These are phyloP conservation scores for Palaemon carinicauda DNA, from an alignment of 1,140 invertebrate genomes.

Conservation along the genomic window DNA sequence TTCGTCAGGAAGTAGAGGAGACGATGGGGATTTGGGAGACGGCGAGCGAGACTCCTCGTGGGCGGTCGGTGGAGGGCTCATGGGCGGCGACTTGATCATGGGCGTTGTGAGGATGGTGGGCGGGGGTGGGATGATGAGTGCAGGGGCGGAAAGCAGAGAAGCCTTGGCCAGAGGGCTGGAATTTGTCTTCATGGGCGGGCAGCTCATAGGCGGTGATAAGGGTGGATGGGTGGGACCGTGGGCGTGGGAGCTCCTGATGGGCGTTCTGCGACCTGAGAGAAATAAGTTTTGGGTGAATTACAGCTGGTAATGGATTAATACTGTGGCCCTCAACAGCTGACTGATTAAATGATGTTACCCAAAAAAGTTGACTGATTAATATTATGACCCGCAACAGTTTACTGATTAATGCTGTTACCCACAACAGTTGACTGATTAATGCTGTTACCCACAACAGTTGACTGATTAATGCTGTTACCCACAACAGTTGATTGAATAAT, in stretches of 20 bases:
- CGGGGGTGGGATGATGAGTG: neutral
- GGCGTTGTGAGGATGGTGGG: slow-evolving; percentile 11
- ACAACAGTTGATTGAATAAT: no score
- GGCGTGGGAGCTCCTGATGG: neutral
- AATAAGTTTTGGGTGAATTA: no score
- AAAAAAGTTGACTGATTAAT: no score
- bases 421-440: no score
- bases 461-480: no score
- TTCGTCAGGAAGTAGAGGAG: neutral
- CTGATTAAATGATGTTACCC: no score
- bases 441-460: no score
- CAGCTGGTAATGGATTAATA: no score
- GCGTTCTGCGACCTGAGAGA: neutral
- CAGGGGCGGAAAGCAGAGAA: neutral
- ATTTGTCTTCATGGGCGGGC: neutral
- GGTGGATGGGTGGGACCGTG: neutral
- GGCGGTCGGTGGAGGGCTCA: neutral
- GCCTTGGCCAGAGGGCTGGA: no score
- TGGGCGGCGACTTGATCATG: neutral
- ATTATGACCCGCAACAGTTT: no score
- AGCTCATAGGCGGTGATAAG: neutral
- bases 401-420: no score
- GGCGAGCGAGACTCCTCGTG: neutral
- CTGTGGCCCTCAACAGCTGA: no score
- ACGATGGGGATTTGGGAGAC: neutral